Evolutionary conservation across 2,113 vertebrate species (phyloP), one percentile per base, ranked within the genome.

Genomic region (Chascanopsetta lugubris): DNA sequence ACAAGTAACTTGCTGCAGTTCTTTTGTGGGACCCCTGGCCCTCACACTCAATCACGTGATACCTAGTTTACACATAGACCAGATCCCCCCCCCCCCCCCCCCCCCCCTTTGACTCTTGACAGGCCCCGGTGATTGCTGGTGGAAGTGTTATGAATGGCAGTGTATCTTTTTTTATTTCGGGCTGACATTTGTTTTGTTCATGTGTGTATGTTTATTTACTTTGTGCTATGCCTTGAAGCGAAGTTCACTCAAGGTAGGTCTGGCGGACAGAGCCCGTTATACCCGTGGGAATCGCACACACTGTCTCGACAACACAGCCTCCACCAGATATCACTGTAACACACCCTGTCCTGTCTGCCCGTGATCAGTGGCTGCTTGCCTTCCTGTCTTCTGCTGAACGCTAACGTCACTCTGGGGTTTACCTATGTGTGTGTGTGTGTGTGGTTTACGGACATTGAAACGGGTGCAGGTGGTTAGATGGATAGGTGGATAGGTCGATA

Each of bases 161-260:
- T n/a, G n/a, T n/a, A n/a, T n/a, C n/a, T n/a, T 73, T 21, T 75
- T 42, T 77, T 80, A 76, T 85, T 86, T 70, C 69, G 85, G 8
- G 87, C 69, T 90, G 89, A 88, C 83, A 69, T 70, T 69, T 69
- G 82, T 76, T 79, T 79, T 60, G 56, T 61, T 29, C 65, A 34
- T 63, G 42, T 87, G 68, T 87, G 57, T 88, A 76, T 90, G 77
- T 82, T 56, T 54, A 77, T 88, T 75, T 85, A 85, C 84, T 87
- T 87, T 83, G 79, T 88, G 85, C 82, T 59, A 83, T 85, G 75
- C 90, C 80, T 82, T 90, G 90, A 92, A 92, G 90, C 89, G 86
- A 92, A 82, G 85, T 87, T 91, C 80, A 72, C 84, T 82, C 77
- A 91, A 92, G 91, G 91, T 92, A 92, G 90, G 91, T 90, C 53